Percentiles rank a stretch among this genome's conserved stretches.
Conservation (phyloP, 2,113 vertebrate species). For the Leucopternis melanops region DNA sequence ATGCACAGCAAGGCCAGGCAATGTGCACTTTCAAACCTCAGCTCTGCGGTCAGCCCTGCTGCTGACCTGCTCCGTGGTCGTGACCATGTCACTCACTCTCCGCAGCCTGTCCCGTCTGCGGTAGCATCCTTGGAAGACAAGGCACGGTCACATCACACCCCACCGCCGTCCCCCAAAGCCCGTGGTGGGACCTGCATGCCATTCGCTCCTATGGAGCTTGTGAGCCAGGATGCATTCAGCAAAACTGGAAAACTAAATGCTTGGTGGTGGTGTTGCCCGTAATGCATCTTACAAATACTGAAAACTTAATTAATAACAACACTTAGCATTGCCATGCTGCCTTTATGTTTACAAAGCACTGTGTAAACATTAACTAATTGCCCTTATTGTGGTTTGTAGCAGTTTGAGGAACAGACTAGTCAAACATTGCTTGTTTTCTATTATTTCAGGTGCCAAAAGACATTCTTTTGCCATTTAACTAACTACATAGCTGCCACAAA, state of each 20-base stretch:
- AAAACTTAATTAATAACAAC: constrained; percentile 12
- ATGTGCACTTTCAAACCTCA: neutral
- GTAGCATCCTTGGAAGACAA: rapidly evolving
- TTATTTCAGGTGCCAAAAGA: neutral
- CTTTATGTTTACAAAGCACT: constrained; percentile 3
- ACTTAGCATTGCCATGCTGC: neutral
- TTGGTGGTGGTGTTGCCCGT: neutral
- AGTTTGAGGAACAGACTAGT: neutral
- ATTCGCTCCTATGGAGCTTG: neutral
- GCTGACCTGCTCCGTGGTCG: neutral
- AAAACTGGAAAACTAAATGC: neutral
- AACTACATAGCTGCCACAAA: neutral
- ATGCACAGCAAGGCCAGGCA: neutral
- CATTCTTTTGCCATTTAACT: neutral
- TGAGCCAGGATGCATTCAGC: neutral
- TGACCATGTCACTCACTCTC: neutral
- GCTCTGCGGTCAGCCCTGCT: neutral
- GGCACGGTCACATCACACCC: too few species aligned
- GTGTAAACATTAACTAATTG: too few species aligned
- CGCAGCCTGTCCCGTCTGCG: rapidly evolving
- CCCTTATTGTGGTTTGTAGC: neutral
- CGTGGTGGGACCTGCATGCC: rapidly evolving
- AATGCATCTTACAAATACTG: neutral
- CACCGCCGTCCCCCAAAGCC: rapidly evolving
- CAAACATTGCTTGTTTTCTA: neutral